phyloP scores from a whole-genome alignment of 2,888 invertebrate genomes.

The Agrotis puta region DNA sequence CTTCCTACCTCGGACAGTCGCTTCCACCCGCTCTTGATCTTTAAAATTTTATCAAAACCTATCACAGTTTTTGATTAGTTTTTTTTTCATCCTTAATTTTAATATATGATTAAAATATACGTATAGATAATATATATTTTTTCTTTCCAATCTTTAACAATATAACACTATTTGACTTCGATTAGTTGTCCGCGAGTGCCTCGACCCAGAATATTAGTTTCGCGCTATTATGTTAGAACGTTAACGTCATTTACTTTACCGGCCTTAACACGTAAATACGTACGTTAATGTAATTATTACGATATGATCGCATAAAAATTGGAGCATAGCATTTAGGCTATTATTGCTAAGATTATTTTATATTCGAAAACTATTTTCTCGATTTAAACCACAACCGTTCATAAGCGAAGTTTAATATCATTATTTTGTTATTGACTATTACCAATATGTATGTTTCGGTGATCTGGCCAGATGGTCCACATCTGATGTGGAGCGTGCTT shows the following conservation, averaged over 20 bases:
- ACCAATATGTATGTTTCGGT: conserved; percentile 85
- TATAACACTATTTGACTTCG: conserved; percentile 89
- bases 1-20: conserved; percentile 65
- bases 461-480: conserved; percentile 74
- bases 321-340: conserved; percentile 89
- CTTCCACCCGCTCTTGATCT: conserved; percentile 74
- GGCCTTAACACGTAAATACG: conserved; percentile 72
- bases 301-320: conserved; percentile 88
- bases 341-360: conserved; percentile 90
- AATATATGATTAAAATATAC: conserved; percentile 91
- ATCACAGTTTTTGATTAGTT: conserved; percentile 91
- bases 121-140: conserved; percentile 89
- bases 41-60: conserved; percentile 91
- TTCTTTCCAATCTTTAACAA: conserved; percentile 88
- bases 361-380: conserved; percentile 89
- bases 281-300: conserved; percentile 77
- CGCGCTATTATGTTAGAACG: conserved; percentile 12
- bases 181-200: conserved; percentile 75
- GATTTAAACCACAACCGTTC: conserved; percentile 90
- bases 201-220: conserved; percentile 55
- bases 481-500: conserved; percentile 82
- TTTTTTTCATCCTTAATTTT: conserved; percentile 88
- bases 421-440: conserved; percentile 89
- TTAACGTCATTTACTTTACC: conserved; percentile 36
- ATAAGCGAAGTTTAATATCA: conserved; percentile 91